phyloP scores from a whole-genome alignment of 2,888 invertebrate genomes.

The Blera fallax region DNA sequence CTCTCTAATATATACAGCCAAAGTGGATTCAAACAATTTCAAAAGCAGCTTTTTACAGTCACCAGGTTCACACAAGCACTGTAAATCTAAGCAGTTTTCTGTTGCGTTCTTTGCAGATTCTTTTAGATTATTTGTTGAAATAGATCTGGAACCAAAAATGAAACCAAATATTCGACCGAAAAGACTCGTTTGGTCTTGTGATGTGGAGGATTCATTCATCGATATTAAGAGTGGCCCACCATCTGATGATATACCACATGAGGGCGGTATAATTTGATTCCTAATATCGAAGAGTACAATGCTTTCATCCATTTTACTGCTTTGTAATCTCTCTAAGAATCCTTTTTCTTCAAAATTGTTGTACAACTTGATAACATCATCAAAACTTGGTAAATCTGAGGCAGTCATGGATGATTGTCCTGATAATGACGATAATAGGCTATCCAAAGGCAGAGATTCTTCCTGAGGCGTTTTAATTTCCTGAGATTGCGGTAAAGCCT shows the following conservation, averaged over 20 bases:
- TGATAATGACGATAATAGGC: not conserved
- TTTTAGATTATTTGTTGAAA: conserved; percentile 70
- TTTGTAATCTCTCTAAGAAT: conserved; percentile 27
- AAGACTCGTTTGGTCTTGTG: conserved; percentile 28
- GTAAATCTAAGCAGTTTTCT: conserved; percentile 75
- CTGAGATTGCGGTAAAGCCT: not conserved
- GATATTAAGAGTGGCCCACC: not conserved
- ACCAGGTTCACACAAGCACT: conserved; percentile 76
- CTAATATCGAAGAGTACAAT: conserved; percentile 79
- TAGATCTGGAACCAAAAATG: conserved; percentile 75
- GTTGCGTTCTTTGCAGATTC: conserved; percentile 28
- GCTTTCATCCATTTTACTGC: conserved; percentile 74
- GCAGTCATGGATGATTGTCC: conserved; percentile 15
- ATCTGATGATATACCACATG: not conserved
- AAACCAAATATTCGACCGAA: conserved; percentile 76
- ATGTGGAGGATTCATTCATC: not conserved
- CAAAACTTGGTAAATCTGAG: conserved; percentile 39
- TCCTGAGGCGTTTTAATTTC: conserved; percentile 21
- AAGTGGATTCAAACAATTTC: conserved; percentile 80
- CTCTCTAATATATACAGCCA: conserved; percentile 79
- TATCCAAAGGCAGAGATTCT: conserved; percentile 29
- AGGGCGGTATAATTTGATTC: conserved; percentile 67
- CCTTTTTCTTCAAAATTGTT: conserved; percentile 9
- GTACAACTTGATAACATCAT: conserved; percentile 50
- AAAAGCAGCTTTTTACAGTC: conserved; percentile 79